Evolutionary conservation across 2,113 vertebrate species (phyloP).

Genomic region (Lamprologus speciosus): DNA sequence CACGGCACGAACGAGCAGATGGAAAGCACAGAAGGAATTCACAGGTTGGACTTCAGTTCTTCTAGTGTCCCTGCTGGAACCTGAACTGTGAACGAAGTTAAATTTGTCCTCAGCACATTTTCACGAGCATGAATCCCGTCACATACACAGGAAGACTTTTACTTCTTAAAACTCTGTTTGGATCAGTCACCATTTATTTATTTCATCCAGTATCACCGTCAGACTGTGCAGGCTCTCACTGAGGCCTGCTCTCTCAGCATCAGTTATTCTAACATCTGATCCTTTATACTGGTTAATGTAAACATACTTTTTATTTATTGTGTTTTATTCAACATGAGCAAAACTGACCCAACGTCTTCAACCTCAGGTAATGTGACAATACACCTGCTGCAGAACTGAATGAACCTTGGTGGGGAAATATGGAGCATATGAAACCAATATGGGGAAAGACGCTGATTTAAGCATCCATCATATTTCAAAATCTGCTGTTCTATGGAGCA

Average conservation of each 20-base stretch:
- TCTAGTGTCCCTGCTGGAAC: not conserved
- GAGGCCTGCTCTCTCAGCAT: not conserved
- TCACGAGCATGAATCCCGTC: not conserved
- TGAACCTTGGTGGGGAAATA: not conserved
- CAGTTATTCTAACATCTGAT: not conserved
- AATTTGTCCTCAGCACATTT: not conserved
- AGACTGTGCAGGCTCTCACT: not conserved
- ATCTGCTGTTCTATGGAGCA: not conserved
- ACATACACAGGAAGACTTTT: not conserved
- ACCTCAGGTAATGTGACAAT: rapidly evolving
- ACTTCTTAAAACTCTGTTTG: not conserved
- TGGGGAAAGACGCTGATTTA: rapidly evolving
- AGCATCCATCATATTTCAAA: rapidly evolving
- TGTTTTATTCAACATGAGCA: not conserved
- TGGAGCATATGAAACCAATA: not conserved
- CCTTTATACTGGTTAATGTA: not conserved
- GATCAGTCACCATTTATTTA: not conserved
- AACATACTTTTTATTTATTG: not conserved
- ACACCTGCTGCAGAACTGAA: not conserved
- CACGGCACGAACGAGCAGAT: rapidly evolving
- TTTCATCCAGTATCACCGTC: not conserved
- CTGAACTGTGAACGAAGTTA: rapidly evolving
- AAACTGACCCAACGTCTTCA: not conserved
- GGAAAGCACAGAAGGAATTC: not conserved
- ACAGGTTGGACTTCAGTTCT: not conserved